These are phyloP conservation scores for Drosophila dives DNA, from an alignment of 2,888 invertebrate genomes.

Conservation along the genomic window DNA sequence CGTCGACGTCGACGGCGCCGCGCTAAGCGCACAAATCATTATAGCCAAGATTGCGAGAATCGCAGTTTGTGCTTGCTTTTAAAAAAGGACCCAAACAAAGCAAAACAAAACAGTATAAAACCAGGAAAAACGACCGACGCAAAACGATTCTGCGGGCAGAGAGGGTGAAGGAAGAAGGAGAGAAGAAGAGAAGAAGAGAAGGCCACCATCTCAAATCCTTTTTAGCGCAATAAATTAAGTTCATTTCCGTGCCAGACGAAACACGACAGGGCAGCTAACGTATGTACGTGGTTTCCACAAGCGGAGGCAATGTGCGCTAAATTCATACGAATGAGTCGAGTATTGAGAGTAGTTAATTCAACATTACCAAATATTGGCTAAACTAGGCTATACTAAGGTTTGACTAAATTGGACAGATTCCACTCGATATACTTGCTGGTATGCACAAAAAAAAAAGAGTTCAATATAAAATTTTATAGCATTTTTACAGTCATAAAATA, in stretches of 20 bases:
- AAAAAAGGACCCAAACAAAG: slow-evolving; percentile 35
- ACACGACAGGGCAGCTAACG: slow-evolving; percentile 71
- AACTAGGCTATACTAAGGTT: neutral
- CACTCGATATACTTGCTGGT: neutral
- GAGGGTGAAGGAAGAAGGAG: neutral
- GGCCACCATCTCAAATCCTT: slow-evolving; percentile 70
- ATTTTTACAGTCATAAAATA: neutral
- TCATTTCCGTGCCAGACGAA: slow-evolving; percentile 77
- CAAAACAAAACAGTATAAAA: slow-evolving; percentile 22
- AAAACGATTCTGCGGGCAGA: slow-evolving; percentile 7
- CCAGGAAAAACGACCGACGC: slow-evolving; percentile 47
- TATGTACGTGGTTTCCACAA: slow-evolving; percentile 48
- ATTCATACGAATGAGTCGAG: neutral
- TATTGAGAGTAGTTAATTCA: neutral
- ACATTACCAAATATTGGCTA: neutral
- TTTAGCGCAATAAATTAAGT: slow-evolving; percentile 79
- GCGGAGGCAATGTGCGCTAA: neutral
- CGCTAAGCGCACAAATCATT: slow-evolving; percentile 75
- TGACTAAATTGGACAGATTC: neutral
- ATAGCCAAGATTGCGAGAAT: slow-evolving; percentile 64
- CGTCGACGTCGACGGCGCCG: slow-evolving; percentile 54
- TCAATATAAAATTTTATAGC: neutral
- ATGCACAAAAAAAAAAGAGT: neutral
- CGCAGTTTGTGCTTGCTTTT: slow-evolving; percentile 37
- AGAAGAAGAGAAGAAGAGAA: no score